phyloP scores from a whole-genome alignment of 2,113 vertebrate species.

The Corythoichthys haematopterus region DNA sequence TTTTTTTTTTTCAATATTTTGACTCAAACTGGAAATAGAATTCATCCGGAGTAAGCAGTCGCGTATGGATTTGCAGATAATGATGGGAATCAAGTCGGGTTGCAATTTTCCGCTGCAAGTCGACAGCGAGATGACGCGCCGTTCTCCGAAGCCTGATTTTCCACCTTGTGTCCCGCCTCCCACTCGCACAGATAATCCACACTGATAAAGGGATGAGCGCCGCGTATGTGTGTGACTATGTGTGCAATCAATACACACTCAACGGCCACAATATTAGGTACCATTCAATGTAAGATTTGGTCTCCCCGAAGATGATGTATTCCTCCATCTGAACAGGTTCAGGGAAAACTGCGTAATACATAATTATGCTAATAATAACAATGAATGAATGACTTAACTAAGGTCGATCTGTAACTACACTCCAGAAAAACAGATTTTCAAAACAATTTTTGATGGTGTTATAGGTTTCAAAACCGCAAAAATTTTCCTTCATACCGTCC shows the following conservation, averaged over 20 bases:
- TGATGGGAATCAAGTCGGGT: background rate
- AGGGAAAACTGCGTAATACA: no score
- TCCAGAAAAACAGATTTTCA: no score
- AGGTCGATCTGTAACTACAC: no score
- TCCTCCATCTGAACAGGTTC: no score
- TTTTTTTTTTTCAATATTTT: background rate
- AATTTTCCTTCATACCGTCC: no score
- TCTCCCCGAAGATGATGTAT: no score
- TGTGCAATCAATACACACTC: background rate
- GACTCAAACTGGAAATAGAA: background rate
- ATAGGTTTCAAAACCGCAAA: no score
- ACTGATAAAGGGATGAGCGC: conserved; percentile 29
- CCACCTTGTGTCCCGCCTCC: conserved; percentile 44
- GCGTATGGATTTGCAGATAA: conserved; percentile 29
- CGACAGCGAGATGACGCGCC: conserved; percentile 46
- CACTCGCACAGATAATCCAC: conserved; percentile 23
- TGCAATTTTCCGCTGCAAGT: background rate
- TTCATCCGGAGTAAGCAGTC: background rate
- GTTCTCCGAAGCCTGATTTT: conserved; percentile 54
- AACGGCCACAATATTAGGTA: background rate
- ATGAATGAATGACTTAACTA: no score
- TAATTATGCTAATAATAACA: no score
- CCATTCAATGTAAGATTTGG: background rate
- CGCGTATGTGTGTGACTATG: background rate
- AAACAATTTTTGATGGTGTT: no score